These are phyloP conservation scores for Coregonus sp. DNA, from an alignment of 2,797 vertebrate genomes.

Conservation along the genomic window DNA sequence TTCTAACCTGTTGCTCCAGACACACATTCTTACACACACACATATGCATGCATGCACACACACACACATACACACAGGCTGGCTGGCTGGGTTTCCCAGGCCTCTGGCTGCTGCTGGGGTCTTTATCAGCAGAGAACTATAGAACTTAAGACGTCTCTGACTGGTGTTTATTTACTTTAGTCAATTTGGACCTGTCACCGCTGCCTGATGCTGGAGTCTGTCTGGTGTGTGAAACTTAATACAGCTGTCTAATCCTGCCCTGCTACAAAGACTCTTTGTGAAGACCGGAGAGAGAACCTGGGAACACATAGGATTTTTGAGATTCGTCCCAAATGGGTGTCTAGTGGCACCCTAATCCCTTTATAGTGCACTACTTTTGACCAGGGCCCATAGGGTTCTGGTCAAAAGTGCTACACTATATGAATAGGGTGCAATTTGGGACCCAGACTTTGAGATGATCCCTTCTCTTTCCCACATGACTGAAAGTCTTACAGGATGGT, in stretches of 20 bases:
- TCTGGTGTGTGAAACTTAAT: background rate
- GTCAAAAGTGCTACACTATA: background rate
- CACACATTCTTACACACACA: constrained; percentile 6
- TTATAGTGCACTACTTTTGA: background rate
- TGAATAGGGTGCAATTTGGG: background rate
- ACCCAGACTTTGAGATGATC: background rate
- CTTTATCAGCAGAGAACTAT: background rate
- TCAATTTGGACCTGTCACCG: constrained; percentile 10
- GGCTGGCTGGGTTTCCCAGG: background rate
- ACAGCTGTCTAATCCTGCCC: background rate
- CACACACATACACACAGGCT: constrained; percentile 1
- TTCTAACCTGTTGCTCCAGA: background rate
- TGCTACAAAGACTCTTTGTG: constrained; percentile 4
- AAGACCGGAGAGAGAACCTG: background rate
- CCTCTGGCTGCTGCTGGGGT: constrained; percentile 1
- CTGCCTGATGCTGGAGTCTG: background rate
- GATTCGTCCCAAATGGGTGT: background rate
- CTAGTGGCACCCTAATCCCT: background rate
- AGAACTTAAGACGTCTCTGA: background rate
- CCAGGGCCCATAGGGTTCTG: background rate
- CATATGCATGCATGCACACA: background rate
- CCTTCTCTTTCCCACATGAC: background rate
- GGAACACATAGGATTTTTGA: background rate
- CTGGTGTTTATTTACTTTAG: constrained; percentile 2
- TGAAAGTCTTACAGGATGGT: background rate